A percentile compares a stretch with the other conserved stretches of the same genome.
Evolutionary conservation across 35 echinoderm and acorn worm genomes (phyloP).

Genomic region (Amphiura filiformis): DNA sequence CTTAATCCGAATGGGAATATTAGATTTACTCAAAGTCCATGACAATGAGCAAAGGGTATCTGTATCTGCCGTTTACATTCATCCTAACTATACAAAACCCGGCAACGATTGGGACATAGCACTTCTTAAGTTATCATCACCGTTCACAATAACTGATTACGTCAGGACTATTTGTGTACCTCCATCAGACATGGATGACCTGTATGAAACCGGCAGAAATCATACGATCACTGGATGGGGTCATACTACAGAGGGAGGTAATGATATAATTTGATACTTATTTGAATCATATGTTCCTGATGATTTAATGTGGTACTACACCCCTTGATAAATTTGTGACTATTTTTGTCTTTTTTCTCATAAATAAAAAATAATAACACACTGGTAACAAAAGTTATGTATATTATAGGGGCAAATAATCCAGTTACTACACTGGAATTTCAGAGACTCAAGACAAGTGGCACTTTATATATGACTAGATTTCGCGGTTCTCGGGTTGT

Average conservation of each 20-base stretch:
- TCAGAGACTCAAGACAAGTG: too few species aligned
- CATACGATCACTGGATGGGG: background rate
- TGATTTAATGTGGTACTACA: too few species aligned
- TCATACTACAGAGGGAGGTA: background rate
- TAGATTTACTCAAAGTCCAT: background rate
- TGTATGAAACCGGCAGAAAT: background rate
- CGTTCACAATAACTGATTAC: background rate
- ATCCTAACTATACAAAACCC: background rate
- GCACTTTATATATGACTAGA: too few species aligned
- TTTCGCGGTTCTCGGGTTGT: too few species aligned
- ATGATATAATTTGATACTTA: too few species aligned
- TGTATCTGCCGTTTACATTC: background rate
- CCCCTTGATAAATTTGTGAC: too few species aligned
- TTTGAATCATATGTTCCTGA: too few species aligned
- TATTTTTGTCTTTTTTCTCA: too few species aligned
- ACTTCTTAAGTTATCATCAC: background rate
- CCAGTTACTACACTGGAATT: too few species aligned
- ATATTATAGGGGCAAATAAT: too few species aligned
- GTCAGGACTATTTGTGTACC: background rate
- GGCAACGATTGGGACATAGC: background rate
- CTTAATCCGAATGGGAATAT: background rate
- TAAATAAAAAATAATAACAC: too few species aligned
- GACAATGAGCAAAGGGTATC: background rate
- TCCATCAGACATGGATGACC: background rate
- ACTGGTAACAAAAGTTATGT: too few species aligned